Evolutionary conservation across 2,888 invertebrate species (phyloP), one percentile per base, ranked within the genome.

Genomic region (Heteromyza rotundicornis): DNA sequence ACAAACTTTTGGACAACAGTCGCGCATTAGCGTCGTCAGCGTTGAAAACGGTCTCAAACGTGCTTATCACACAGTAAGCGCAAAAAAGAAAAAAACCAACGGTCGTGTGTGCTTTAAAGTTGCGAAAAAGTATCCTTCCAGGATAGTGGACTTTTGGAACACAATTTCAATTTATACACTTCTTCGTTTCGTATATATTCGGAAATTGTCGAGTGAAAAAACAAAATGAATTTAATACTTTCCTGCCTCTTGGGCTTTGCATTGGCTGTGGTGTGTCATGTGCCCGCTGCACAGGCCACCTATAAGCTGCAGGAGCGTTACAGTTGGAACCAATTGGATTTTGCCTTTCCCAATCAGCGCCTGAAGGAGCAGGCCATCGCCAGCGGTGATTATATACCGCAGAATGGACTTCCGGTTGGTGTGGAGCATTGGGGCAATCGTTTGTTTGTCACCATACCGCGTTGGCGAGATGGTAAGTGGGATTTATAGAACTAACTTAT

Each of bases 331-430:
- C 85, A 86, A 36, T 71, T 94, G 76, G 93, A 94, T 80, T 94
- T 89, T 83, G 89, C 88, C 40, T 94, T 88, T 80, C 90, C 91
- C 1, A 88, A 87, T 67, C 84, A 87, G 19, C 82, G 84, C 55
- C 83, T 87, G 8, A 87, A 89, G 72, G 86, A 88, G 67, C 85
- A 88, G 64, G 92, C 91, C 0, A 81, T 92, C 8, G 79, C 85
- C 40, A 86, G 86, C 0, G 89, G 89, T 3, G 87, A 88, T 52
- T 89, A 89, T 68, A 86, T 90, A 10, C 92, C 91, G 0, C 90
- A 91, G 76, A 94, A 94, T 77, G 91, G 88, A 57, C 84, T 93
- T 1, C 93, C 94, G 0, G 92, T 93, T 1, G 94, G 94, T 19
- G 88, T 94, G 24, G 94, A 94, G 80, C 85, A 92, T 63, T 92